Base-by-base conservation (phyloP, 2,797 vertebrate species). In the Microctenopoma steveboyesi region DNA sequence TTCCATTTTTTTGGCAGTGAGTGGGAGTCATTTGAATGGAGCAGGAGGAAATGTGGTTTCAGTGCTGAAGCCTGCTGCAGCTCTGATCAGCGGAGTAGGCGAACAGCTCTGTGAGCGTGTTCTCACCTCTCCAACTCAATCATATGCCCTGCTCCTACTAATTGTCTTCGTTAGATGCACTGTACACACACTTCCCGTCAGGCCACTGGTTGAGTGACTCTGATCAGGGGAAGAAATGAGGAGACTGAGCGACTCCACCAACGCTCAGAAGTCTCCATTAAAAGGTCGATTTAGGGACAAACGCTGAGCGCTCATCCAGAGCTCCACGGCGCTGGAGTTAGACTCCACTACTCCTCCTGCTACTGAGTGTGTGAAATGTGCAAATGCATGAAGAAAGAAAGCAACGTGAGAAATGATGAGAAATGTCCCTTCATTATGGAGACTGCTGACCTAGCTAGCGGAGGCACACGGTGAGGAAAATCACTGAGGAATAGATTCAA, bases 401-500 rank as follows among this genome's bases (percentile, higher is more conserved):
- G 40, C 59, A 50, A 42, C 13, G 7, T 82, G 79, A 87, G 9
- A 55, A 81, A 84, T 62, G 74, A 67, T 42, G 10, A 30, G 61
- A 49, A 48, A 43, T 27, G 37, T 37, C 50, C 60, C 55, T 83
- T 70, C 28, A 57, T 82, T 80, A 61, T 49, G 2, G 22, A 53
- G 68, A 72, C 22, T 79, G 78, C 82, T 83, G 82, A 84, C 60
- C 49, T 1, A 62, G 70, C 69, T 11, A 4, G 39, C 7, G 4
- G 50, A 69, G 60, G 62, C 74, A 55, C 1, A 45, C 1, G 52
- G 77, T 13, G 55, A 18, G 33, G 60, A 57, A 37, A 72, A 59
- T 33, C 77, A 67, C 64, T 9, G 67, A 76, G 56, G 77, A 77
- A 39, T 4, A 77, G 75, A 81, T 77, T 77, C 55, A 72, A 55